Evolutionary conservation across 2,113 vertebrate genomes (phyloP), one percentile per base, ranked within the genome.

Genomic region (Boleophthalmus pectinirostris): DNA sequence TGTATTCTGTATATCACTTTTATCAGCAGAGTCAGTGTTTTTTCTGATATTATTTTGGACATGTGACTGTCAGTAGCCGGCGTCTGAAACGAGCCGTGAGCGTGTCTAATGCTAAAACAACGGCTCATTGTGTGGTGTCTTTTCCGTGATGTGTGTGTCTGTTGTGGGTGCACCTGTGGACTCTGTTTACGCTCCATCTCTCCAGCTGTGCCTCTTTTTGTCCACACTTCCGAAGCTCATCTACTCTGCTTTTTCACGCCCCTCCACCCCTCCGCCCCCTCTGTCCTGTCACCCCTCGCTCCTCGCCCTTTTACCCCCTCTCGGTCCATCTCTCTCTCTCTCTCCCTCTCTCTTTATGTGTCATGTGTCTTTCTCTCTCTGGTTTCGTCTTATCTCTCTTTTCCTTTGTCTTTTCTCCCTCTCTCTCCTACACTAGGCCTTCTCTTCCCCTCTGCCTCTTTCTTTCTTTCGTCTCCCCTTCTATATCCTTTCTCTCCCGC

Each of bases 201-300:
- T 25, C 56, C 56, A 58, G 56, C 56, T 58, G 56, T 58, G 56
- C 24, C 56, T 14, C 56, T 25, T 25, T 15, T 58, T 25, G 56
- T 25, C 56, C 56, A 23, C 56, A 58, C 56, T 58, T 58, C 56
- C 56, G 23, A 58, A 25, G 56, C 23, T 23, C 56, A 58, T 58
- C 56, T 25, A 58, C 56, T 58, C 56, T 14, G 56, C 56, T 57
- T 57, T 57, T 57, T 57, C 56, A 57, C 56, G 23, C 56, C 15
- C 21, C 3, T 25, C 21, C 56, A 6, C 21, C 56, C 21, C 58
- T 33, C 24, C 47, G 10, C 35, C 33, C 33, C 6, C 33, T 35
- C n/a, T n/a, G n/a, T n/a, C n/a, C n/a, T n/a, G n/a, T n/a, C n/a
- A n/a, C n/a, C n/a, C n/a, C 46, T 16, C 46, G 14, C 47, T 38